Conservation (phyloP, 2,797 vertebrate species). For the Psittacula echo region DNA sequence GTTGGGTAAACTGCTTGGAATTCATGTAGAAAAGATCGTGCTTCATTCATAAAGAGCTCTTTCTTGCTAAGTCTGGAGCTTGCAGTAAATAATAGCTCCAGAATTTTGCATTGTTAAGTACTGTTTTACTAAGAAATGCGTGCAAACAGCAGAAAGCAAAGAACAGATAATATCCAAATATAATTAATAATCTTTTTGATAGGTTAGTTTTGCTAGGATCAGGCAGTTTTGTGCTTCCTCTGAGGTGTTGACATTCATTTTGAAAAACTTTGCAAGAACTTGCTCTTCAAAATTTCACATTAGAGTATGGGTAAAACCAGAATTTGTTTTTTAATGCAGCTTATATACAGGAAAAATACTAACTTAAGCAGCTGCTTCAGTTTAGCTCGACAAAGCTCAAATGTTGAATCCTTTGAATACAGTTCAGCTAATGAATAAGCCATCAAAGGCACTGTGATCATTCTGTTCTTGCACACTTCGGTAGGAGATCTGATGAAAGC, state of each 20-base stretch:
- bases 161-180: not conserved
- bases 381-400: not conserved
- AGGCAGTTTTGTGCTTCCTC: not conserved
- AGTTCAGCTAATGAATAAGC: not conserved
- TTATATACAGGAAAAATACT: not conserved
- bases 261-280: not conserved
- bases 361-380: not conserved
- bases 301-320: not conserved
- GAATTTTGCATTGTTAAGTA: not conserved
- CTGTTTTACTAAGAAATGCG: not conserved
- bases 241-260: not conserved
- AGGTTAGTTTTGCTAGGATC: not conserved
- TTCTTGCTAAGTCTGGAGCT: not conserved
- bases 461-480: not conserved
- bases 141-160: not conserved
- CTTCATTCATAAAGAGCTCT: not conserved
- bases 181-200: not conserved
- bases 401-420: not conserved
- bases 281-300: not conserved
- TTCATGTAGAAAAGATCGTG: not conserved
- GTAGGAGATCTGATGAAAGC: not conserved
- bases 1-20: not conserved
- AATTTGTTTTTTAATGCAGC: not conserved
- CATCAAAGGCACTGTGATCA: not conserved
- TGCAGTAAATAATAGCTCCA: not conserved